phyloP scores from a whole-genome alignment of 2,888 invertebrate genomes.

The Drosophila fulvimacula region DNA sequence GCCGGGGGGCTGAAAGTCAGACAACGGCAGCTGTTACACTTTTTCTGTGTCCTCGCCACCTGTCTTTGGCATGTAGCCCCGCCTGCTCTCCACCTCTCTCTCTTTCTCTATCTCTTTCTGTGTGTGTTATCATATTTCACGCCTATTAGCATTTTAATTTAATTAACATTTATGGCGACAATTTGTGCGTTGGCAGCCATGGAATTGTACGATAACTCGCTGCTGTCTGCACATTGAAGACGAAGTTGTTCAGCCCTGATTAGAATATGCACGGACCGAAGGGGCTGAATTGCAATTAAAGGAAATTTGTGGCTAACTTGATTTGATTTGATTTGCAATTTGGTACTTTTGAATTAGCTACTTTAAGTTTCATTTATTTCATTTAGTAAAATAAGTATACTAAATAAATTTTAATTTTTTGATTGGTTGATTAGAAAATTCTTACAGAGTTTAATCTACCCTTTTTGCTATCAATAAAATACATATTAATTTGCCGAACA shows the following conservation, averaged over 20 bases:
- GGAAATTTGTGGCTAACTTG: background rate
- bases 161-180: conserved; percentile 79
- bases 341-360: background rate
- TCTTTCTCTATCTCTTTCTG: conserved; percentile 34
- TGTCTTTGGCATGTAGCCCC: conserved; percentile 24
- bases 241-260: conserved; percentile 21
- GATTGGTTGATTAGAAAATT: too few species aligned
- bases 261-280: conserved; percentile 3
- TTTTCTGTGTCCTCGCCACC: conserved; percentile 45
- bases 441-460: too few species aligned
- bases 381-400: too few species aligned
- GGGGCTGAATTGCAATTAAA: background rate
- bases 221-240: conserved; percentile 3
- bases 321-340: background rate
- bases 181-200: conserved; percentile 60
- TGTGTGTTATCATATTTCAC: conserved; percentile 76
- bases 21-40: conserved; percentile 67
- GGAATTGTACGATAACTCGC: conserved; percentile 45
- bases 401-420: too few species aligned
- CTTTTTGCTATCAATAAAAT: too few species aligned
- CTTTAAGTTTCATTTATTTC: too few species aligned
- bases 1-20: conserved; percentile 15
- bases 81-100: conserved; percentile 16
- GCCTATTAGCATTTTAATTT: conserved; percentile 79
- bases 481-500: too few species aligned